phyloP scores from a whole-genome alignment of 1,140 invertebrate genomes.

The Myzus persicae region DNA sequence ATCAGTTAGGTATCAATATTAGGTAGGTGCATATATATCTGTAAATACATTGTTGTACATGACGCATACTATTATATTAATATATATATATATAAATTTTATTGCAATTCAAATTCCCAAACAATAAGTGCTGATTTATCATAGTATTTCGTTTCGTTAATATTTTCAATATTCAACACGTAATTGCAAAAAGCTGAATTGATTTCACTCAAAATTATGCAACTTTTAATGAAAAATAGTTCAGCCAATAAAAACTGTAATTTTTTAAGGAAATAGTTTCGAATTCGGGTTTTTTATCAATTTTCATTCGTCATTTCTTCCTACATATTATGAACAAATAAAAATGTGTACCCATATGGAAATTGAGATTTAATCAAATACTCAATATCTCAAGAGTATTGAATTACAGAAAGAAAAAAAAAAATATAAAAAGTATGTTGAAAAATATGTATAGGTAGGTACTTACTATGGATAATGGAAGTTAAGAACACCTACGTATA shows the following conservation, averaged over 20 bases:
- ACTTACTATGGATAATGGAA: not conserved
- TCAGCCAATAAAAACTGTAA: too few species aligned
- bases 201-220: too few species aligned
- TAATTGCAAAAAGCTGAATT: too few species aligned
- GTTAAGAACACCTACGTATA: slow-evolving; percentile 5
- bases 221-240: too few species aligned
- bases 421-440: not conserved
- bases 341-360: not conserved
- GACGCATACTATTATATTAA: not conserved
- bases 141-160: not conserved
- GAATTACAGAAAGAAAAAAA: slow-evolving; percentile 15
- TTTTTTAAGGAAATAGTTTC: not conserved
- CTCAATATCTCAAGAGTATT: slow-evolving; percentile 23
- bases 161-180: too few species aligned
- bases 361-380: slow-evolving; percentile 36
- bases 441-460: not conserved
- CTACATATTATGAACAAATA: slow-evolving; percentile 1
- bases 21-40: not conserved
- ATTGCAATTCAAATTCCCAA: not conserved
- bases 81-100: not conserved
- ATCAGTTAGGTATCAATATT: not conserved
- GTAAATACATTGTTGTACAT: not conserved
- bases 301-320: not conserved
- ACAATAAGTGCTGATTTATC: not conserved
- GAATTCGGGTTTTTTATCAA: not conserved